Base-by-base conservation (phyloP, 2,797 vertebrate genomes). In the Lacerta viridis region DNA sequence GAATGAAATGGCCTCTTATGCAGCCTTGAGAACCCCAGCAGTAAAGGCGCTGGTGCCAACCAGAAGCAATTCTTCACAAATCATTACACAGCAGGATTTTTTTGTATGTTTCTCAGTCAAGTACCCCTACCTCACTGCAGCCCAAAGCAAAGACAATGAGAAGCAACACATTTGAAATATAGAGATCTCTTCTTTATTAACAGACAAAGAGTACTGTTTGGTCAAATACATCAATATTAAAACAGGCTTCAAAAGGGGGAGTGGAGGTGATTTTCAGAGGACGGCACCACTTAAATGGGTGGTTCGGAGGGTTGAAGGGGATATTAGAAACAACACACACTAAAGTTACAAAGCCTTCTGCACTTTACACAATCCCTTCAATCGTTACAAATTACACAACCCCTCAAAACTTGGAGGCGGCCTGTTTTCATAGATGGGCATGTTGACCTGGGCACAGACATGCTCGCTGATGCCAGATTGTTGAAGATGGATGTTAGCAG, bases 211-310 rank as follows among this genome's bases (percentile, higher is more conserved):
- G 86, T 88, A 92, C 88, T 84, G 79, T 84, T 92, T 80, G 87
- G 88, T 88, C 92, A 94, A 93, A 94, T 91, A 94, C 93, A 94
- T 89, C 89, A 64, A 94, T 94, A 93, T 91, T 92, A 94, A 94
- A 94, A 92, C 87, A 84, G 92, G 88, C 93, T 89, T 93, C 91
- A 89, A 94, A 93, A 93, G 92, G 85, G 50, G 91, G 89, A 86
- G 72, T n/a, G 36, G 71, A 89, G 79, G 78, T 80, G 25, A 88
- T 78, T 85, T 93, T 90, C 83, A 91, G 93, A 94, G 91, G 90
- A 93, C 87, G 79, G 91, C 20, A 90, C 93, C 90, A 61, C 88
- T 91, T 89, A 85, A 88, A 89, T 83, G 85, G 79, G 66, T 83
- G 83, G 76, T 91, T 79, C 77, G 89, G 88, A 88, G 91, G 90